These are phyloP conservation scores for Lampropteryx suffumata DNA, from an alignment of 2,888 invertebrate species.

Conservation along the genomic window DNA sequence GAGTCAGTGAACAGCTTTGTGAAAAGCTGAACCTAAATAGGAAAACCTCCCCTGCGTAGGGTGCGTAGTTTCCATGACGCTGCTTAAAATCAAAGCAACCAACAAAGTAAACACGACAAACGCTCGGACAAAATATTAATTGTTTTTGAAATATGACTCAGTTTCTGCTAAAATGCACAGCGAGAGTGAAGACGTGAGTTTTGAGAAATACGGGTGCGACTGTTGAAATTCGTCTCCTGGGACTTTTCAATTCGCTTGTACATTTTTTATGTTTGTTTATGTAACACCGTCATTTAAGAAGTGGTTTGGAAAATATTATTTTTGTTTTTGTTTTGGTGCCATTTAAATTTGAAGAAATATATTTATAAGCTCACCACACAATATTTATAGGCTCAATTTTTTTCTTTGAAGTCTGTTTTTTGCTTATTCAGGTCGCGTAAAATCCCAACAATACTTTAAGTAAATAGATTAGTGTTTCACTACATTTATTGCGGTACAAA, in stretches of 20 bases:
- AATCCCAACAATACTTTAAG: conserved; percentile 32
- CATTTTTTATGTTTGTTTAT: no score
- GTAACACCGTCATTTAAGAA: no score
- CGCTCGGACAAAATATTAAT: conserved; percentile 11
- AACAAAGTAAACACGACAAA: conserved; percentile 2
- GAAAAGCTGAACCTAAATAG: conserved; percentile 19
- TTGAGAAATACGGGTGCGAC: conserved; percentile 26
- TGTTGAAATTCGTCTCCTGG: no score
- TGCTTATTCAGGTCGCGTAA: conserved; percentile 34
- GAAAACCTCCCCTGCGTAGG: conserved; percentile 2
- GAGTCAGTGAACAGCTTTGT: conserved; percentile 20
- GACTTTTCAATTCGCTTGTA: no score
- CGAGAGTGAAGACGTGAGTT: conserved; percentile 33
- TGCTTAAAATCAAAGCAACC: conserved; percentile 22
- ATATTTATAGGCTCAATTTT: no score
- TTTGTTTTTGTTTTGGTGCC: no score
- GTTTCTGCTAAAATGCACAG: conserved; percentile 37
- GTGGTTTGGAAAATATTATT: no score
- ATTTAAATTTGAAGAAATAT: no score
- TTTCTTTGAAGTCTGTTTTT: no score
- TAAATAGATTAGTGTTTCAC: conserved; percentile 14
- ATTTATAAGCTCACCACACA: no score
- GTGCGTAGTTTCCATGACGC: conserved; percentile 18
- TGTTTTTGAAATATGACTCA: conserved; percentile 23
- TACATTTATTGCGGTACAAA: conserved; percentile 23